A percentile compares a stretch with the other conserved stretches of the same genome.
Conservation (phyloP, 2,888 invertebrate genomes). For the Lasioglossum marginatum region DNA sequence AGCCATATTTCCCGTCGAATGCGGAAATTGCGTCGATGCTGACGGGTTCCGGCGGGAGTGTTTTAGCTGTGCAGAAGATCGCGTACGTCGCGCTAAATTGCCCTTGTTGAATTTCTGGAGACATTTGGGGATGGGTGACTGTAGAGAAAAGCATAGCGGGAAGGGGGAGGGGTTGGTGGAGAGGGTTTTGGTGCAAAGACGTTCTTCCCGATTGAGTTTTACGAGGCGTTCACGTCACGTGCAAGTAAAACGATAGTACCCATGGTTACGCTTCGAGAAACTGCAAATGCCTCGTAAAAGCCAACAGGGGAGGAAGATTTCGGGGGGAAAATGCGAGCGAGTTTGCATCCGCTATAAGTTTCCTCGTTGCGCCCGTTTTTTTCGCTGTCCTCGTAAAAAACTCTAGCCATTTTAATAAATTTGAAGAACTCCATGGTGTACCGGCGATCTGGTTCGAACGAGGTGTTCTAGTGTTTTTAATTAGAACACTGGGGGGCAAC, state of each 20-base stretch:
- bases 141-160: background rate
- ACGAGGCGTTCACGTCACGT: slow-evolving; percentile 71
- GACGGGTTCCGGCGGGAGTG: background rate
- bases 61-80: slow-evolving; percentile 12
- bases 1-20: slow-evolving; percentile 24
- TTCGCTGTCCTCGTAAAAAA: background rate
- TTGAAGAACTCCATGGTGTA: background rate
- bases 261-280: slow-evolving; percentile 64
- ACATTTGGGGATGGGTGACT: background rate
- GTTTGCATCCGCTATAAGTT: slow-evolving; percentile 23
- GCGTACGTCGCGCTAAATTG: slow-evolving; percentile 44
- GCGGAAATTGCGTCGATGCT: slow-evolving; percentile 36
- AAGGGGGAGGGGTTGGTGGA: background rate
- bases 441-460: background rate
- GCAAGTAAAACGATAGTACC: slow-evolving; percentile 66
- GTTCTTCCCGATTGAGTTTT: slow-evolving; percentile 71
- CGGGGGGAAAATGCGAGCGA: slow-evolving; percentile 34
- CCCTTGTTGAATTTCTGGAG: slow-evolving; percentile 41
- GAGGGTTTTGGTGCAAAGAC: slow-evolving; percentile 35
- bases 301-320: slow-evolving; percentile 67
- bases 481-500: background rate
- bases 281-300: slow-evolving; percentile 73
- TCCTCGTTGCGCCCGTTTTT: background rate
- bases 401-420: background rate
- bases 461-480: background rate